phyloP scores from a whole-genome alignment of 30 jellyfish, hydroid and myxozoan genomes.

The Mastigias papua region DNA sequence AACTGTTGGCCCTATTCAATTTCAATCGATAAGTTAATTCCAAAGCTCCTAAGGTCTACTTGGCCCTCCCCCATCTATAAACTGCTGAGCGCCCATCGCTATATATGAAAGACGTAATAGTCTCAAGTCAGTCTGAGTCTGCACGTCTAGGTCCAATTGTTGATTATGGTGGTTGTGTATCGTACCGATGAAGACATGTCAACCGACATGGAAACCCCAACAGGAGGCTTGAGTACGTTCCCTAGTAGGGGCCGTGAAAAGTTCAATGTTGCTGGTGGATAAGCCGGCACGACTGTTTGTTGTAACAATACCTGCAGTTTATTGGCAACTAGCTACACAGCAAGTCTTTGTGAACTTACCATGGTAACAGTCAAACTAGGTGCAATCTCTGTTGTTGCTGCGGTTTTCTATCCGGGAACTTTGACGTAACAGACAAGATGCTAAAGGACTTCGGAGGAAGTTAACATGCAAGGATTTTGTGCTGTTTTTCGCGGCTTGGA shows the following conservation, averaged over 20 bases:
- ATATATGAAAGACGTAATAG: too few species aligned
- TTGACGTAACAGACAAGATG: conserved; percentile 49
- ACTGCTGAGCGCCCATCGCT: too few species aligned
- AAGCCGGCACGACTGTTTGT: neutral
- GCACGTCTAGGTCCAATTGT: too few species aligned
- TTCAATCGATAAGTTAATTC: too few species aligned
- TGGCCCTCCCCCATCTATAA: too few species aligned
- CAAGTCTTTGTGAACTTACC: neutral
- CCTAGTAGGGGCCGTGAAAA: neutral
- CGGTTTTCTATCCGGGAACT: conserved; percentile 61
- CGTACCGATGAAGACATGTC: too few species aligned
- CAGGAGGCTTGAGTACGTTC: too few species aligned
- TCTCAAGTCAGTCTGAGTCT: too few species aligned
- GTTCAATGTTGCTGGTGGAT: neutral
- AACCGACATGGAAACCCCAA: too few species aligned
- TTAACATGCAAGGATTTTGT: neutral
- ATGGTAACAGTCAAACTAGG: conserved; percentile 32
- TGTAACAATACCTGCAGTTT: neutral
- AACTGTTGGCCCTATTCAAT: too few species aligned
- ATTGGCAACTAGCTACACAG: neutral
- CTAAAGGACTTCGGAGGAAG: neutral
- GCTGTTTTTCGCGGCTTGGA: neutral
- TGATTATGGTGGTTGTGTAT: too few species aligned
- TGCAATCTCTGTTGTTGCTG: conserved; percentile 40
- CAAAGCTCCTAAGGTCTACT: too few species aligned